A percentile compares a stretch with the other conserved stretches of the same genome.
phyloP scores from a whole-genome alignment of 1,140 invertebrate genomes.

The Leptinotarsa defecta region DNA sequence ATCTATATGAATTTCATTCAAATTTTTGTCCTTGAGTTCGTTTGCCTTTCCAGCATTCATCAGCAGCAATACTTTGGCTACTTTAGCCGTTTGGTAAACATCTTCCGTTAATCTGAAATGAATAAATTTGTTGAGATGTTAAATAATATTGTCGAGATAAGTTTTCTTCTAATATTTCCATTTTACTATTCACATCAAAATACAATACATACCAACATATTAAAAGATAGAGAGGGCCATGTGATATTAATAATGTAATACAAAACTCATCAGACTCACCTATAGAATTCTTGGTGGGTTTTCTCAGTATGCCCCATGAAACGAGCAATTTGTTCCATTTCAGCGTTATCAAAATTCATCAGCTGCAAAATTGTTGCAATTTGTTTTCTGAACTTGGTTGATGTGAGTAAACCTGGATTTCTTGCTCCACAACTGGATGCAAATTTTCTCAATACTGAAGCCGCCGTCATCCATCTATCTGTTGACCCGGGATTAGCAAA shows the following conservation, averaged over 20 bases:
- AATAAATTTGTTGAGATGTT: too few species aligned
- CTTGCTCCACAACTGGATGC: constrained; percentile 38
- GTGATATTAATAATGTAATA: too few species aligned
- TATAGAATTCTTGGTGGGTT: constrained; percentile 31
- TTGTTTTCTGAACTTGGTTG: constrained; percentile 48
- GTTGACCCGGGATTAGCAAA: background rate
- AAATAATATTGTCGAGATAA: too few species aligned
- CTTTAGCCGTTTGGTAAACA: background rate
- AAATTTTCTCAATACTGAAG: constrained; percentile 46
- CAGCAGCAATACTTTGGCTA: background rate
- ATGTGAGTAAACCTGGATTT: constrained; percentile 44
- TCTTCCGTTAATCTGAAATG: too few species aligned
- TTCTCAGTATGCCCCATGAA: constrained; percentile 45
- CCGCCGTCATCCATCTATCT: constrained; percentile 38
- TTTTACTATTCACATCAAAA: too few species aligned
- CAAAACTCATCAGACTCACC: background rate
- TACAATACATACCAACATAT: too few species aligned
- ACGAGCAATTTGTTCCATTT: constrained; percentile 34
- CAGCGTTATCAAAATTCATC: constrained; percentile 44
- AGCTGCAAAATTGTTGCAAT: constrained; percentile 51
- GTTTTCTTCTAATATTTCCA: too few species aligned
- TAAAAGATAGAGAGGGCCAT: too few species aligned
- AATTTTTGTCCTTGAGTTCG: background rate
- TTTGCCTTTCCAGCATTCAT: constrained; percentile 9
- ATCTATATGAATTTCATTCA: constrained; percentile 6